Evolutionary conservation across 2,797 vertebrate species (phyloP), one percentile per base, ranked within the genome.

Genomic region (Chaunax sp.): DNA sequence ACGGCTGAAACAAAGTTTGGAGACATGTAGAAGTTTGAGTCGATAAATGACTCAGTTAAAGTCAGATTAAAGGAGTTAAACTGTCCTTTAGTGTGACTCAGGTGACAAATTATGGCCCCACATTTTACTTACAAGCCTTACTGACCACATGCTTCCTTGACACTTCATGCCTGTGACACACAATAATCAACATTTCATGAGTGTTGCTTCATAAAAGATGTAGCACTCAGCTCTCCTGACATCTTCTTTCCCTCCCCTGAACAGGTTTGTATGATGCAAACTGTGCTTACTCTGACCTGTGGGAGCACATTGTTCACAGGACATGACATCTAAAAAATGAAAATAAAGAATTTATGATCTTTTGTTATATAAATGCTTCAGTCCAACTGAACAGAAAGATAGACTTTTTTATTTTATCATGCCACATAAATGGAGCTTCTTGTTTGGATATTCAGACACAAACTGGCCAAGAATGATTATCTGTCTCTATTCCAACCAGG

Each of bases 151-250:
- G 28, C 5, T n/a, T 2, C 28, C 28, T 9, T 9, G 28, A 30
- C 28, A 26, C 52, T 3, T 25, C 30, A 30, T 46, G 16, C 51
- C 40, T 53, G 41, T 41, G 20, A 50, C n/a, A 51, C 57, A 41
- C 23, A 30, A 28, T 43, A 28, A 70, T 74, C 51, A 74, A 74
- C 45, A 62, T 74, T 79, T 66, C 33, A 65, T 74, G 60, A 65
- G 45, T 23, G 35, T 16, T 22, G 23, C 61, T 28, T 69, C 2
- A 61, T 74, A 1, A 70, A 65, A 53, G 12, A 66, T 74, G 49
- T 33, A 78, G 47, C 50, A 6, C 20, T 37, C 22, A 1, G 33
- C 22, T 18, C 47, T 59, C 22, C n/a, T 47, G 58, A n/a, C 26
- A 5, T 71, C 64, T 18, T 18, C 1, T 18, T 13, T 28, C 28